These are phyloP conservation scores for Macropus fuliginosus DNA, from an alignment of 2,797 vertebrate genomes.

Conservation along the genomic window DNA sequence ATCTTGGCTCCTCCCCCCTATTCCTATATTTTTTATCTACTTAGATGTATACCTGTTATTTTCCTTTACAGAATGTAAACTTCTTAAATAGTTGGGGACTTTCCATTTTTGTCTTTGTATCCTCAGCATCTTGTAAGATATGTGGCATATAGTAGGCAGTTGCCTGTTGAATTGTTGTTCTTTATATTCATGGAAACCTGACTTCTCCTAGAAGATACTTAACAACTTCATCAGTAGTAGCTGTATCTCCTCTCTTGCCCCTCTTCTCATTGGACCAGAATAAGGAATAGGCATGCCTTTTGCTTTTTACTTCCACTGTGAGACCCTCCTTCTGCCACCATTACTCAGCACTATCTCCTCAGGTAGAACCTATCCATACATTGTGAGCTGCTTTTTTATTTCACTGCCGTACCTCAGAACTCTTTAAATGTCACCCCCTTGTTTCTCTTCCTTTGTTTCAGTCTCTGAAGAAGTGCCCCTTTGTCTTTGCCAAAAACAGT, in stretches of 20 bases:
- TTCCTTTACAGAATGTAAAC: not conserved
- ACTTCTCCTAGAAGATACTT: not conserved
- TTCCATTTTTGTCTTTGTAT: not conserved
- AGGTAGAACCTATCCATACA: too few relatives aligned
- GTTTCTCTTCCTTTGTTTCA: not conserved
- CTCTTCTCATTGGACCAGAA: not conserved
- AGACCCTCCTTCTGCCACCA: not conserved
- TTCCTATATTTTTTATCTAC: not conserved
- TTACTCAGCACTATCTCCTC: not conserved
- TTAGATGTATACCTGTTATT: not conserved
- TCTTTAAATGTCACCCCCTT: not conserved
- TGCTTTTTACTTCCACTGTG: not conserved
- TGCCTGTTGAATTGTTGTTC: not conserved
- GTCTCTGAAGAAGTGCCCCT: not conserved
- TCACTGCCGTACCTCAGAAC: not conserved
- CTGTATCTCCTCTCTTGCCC: not conserved
- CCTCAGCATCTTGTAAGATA: not conserved
- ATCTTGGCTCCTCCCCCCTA: too few relatives aligned
- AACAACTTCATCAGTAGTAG: not conserved
- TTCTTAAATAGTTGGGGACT: not conserved
- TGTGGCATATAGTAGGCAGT: not conserved
- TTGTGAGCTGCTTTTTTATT: not conserved
- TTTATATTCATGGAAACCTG: not conserved
- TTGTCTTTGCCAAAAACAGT: not conserved
- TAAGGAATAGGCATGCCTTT: not conserved